Percentiles rank a stretch among this genome's conserved stretches.
Evolutionary conservation across 2,888 invertebrate species (phyloP).

Genomic region (Apodemia mormo): DNA sequence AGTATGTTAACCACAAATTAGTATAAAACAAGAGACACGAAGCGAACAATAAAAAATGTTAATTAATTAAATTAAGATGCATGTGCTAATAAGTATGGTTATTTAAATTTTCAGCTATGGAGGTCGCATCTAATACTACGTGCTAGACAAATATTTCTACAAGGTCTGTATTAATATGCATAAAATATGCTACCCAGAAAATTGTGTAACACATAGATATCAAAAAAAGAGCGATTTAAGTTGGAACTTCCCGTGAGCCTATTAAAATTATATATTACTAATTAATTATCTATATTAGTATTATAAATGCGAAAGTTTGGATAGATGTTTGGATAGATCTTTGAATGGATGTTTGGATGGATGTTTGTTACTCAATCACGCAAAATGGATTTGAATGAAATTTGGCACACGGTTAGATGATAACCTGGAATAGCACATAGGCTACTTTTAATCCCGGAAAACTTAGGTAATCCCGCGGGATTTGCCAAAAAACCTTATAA

Average conservation of each 20-base stretch:
- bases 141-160: background rate
- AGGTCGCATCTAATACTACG: background rate
- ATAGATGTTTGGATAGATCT: too few species aligned
- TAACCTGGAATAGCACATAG: too few species aligned
- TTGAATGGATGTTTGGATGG: too few species aligned
- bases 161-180: constrained; percentile 4
- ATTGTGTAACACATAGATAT: background rate
- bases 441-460: too few species aligned
- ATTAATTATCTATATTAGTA: too few species aligned
- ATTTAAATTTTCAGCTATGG: constrained; percentile 14
- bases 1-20: constrained; percentile 2
- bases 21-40: constrained; percentile 5
- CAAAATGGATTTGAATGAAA: too few species aligned
- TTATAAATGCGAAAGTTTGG: too few species aligned
- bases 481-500: too few species aligned
- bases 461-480: too few species aligned
- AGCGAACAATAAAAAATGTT: constrained; percentile 4
- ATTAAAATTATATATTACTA: too few species aligned
- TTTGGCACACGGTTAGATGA: too few species aligned
- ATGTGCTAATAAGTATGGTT: constrained; percentile 34
- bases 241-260: background rate
- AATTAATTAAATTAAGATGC: constrained; percentile 34
- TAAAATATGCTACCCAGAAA: background rate
- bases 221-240: background rate
- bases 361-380: too few species aligned